Evolutionary conservation across 2,888 invertebrate genomes (phyloP).

Genomic region (Cataglyphis albicans): DNA sequence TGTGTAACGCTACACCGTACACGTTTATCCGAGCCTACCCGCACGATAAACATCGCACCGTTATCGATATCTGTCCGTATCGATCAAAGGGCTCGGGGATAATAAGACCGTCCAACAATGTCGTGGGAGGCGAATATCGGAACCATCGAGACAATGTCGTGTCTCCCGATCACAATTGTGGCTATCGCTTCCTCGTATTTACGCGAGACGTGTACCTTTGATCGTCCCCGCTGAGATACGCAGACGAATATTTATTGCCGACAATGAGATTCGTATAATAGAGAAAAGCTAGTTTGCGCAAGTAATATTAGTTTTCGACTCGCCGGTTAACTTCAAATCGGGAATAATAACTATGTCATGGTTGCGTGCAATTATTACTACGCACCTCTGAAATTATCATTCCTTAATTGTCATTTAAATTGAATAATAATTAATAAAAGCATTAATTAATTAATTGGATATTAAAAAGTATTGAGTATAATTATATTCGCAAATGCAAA

Average conservation of each 20-base stretch:
- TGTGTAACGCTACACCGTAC: constrained; percentile 73
- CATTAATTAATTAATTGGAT: background rate
- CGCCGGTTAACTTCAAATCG: constrained; percentile 26
- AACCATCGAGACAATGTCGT: constrained; percentile 45
- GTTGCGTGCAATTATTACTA: constrained; percentile 10
- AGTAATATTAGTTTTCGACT: background rate
- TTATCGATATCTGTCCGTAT: constrained; percentile 75
- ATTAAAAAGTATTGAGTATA: background rate
- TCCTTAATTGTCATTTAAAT: background rate
- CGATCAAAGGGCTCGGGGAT: constrained; percentile 71
- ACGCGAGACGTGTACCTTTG: constrained; percentile 33
- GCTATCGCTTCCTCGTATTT: constrained; percentile 27
- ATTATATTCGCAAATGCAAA: background rate
- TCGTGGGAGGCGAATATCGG: constrained; percentile 65
- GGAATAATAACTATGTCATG: background rate
- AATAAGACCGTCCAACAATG: constrained; percentile 70
- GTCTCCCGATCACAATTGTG: constrained; percentile 49
- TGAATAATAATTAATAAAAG: background rate
- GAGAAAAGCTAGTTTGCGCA: constrained; percentile 9
- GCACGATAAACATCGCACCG: constrained; percentile 72
- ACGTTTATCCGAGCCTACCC: constrained; percentile 70
- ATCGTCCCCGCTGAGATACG: constrained; percentile 37
- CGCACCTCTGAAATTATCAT: background rate
- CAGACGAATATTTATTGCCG: constrained; percentile 18
- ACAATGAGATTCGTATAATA: background rate